Evolutionary conservation across 2,113 vertebrate species (phyloP).

Genomic region (Tamias sibiricus): DNA sequence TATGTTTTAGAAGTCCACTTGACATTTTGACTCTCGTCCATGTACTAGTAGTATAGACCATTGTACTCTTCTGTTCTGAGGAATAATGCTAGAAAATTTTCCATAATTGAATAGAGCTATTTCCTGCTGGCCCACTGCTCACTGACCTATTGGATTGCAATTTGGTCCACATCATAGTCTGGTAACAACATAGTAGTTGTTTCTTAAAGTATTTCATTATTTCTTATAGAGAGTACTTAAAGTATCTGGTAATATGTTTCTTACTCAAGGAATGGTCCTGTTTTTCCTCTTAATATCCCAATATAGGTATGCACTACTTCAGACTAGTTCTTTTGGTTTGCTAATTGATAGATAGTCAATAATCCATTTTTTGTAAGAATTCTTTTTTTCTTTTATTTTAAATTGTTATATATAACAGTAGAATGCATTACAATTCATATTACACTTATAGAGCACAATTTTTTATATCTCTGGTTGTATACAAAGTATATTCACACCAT

Average conservation of each 20-base stretch:
- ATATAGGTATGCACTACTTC: background rate
- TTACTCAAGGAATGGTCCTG: background rate
- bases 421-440: no score
- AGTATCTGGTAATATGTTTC: slow-evolving; percentile 25
- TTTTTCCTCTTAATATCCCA: background rate
- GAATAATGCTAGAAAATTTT: slow-evolving; percentile 27
- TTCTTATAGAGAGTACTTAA: background rate
- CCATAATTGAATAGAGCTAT: slow-evolving; percentile 30
- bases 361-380: slow-evolving; percentile 29
- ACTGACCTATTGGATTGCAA: background rate
- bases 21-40: slow-evolving; percentile 62
- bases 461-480: no score
- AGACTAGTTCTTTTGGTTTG: background rate
- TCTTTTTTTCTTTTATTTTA: no score
- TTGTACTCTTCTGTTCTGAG: slow-evolving; percentile 60
- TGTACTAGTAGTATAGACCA: slow-evolving; percentile 13
- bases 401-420: no score
- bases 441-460: no score
- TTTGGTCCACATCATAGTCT: background rate
- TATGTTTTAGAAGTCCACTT: slow-evolving; percentile 57
- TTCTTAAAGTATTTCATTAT: background rate
- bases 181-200: background rate
- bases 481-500: no score
- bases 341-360: background rate
- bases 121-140: background rate